Conservation (phyloP, 2,113 vertebrate species). For the Rhabdornis inornatus region DNA sequence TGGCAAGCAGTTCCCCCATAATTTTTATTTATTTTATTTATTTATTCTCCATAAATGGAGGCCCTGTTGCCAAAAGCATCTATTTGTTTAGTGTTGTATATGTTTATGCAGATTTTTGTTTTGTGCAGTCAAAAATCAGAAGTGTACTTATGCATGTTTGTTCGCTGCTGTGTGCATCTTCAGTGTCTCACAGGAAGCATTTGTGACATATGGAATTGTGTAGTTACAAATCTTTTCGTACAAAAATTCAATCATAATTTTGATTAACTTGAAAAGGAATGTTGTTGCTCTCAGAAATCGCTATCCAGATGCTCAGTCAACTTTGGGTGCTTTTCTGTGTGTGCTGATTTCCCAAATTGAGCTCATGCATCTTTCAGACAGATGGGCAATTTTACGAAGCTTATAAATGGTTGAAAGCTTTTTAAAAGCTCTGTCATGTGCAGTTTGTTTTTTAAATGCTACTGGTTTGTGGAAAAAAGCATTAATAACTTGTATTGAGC, state of each 20-base stretch:
- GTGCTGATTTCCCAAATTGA: not conserved
- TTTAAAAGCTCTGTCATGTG: not conserved
- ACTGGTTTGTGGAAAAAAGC: not conserved
- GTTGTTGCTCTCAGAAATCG: not conserved
- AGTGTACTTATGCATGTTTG: not conserved
- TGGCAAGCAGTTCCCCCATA: not conserved
- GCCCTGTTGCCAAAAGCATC: not conserved
- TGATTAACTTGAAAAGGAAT: not conserved
- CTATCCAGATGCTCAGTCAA: not conserved
- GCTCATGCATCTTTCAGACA: not conserved
- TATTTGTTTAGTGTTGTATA: not conserved
- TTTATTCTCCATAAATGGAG: conserved; percentile 10
- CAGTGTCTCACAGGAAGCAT: not conserved
- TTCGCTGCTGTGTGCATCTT: not conserved
- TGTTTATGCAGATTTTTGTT: conserved; percentile 15
- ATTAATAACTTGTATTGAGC: not conserved
- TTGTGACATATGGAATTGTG: not conserved
- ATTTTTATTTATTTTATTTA: conserved; percentile 35
- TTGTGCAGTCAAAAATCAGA: not conserved
- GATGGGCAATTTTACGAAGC: not conserved
- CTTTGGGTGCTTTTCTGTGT: not conserved
- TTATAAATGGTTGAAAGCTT: conserved; percentile 10
- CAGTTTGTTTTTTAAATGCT: not conserved
- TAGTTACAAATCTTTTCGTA: not conserved
- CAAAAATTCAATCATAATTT: not conserved